phyloP scores from a whole-genome alignment of 1,140 invertebrate species.

The Pissodes strobi region DNA sequence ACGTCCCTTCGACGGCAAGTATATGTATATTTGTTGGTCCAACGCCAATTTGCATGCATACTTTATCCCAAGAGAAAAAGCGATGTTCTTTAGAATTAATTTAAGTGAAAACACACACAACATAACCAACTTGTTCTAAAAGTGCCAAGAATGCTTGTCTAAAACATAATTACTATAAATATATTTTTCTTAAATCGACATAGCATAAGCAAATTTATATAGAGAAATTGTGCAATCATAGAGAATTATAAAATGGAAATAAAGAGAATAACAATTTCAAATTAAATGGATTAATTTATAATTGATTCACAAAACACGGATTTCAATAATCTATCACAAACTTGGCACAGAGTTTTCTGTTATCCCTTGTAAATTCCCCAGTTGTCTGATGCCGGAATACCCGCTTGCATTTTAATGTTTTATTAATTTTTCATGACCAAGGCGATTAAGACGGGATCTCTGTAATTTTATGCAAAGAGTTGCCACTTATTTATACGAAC shows the following conservation, averaged over 20 bases:
- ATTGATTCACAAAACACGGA: slow-evolving; percentile 1
- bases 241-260: no score
- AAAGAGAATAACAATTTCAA: no score
- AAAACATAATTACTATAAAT: no score
- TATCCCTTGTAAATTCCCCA: slow-evolving; percentile 23
- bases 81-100: no score
- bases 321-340: slow-evolving; percentile 17
- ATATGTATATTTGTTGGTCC: slow-evolving; percentile 10
- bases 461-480: slow-evolving; percentile 36
- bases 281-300: no score
- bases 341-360: slow-evolving; percentile 16
- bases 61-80: slow-evolving; percentile 8
- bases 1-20: slow-evolving; percentile 4
- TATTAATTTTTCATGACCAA: slow-evolving; percentile 37
- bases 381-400: slow-evolving; percentile 10
- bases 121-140: no score
- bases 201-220: no score
- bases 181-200: no score
- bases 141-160: no score
- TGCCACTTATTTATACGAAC: slow-evolving; percentile 26
- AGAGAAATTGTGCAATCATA: no score
- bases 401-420: slow-evolving; percentile 35
- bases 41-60: slow-evolving; percentile 3
- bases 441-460: slow-evolving; percentile 24
- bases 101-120: no score